These are phyloP conservation scores for Ophonus ardosiacus DNA, from an alignment of 2,888 invertebrate genomes.

Conservation along the genomic window DNA sequence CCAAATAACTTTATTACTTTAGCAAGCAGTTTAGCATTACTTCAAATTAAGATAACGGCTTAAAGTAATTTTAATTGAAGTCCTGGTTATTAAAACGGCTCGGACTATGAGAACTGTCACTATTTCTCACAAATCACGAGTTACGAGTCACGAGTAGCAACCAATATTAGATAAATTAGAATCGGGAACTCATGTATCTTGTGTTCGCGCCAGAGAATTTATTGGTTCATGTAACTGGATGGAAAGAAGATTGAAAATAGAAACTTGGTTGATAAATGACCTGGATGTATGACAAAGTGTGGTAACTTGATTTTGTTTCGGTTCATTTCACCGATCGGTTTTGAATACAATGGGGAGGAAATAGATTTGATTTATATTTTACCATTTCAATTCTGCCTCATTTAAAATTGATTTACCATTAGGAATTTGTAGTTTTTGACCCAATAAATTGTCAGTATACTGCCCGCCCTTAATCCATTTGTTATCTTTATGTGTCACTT, in stretches of 20 bases:
- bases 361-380: conserved; percentile 43
- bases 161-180: conserved; percentile 48
- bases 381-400: conserved; percentile 26
- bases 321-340: conserved; percentile 42
- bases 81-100: too few relatives aligned
- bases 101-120: too few relatives aligned
- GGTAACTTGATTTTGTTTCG: conserved; percentile 50
- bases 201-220: conserved; percentile 16
- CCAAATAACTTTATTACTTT: too few relatives aligned
- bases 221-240: conserved; percentile 27
- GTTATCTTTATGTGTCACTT: too few relatives aligned
- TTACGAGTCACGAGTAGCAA: not conserved
- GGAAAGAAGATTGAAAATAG: conserved; percentile 35
- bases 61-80: too few relatives aligned
- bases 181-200: conserved; percentile 35
- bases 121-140: not conserved
- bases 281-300: conserved; percentile 39
- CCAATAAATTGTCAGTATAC: not conserved
- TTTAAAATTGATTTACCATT: conserved; percentile 37
- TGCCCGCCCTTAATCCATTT: too few relatives aligned
- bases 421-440: not conserved
- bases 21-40: too few relatives aligned
- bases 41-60: too few relatives aligned
- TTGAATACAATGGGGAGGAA: conserved; percentile 46
- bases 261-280: conserved; percentile 42